Percentiles rank a stretch among this genome's conserved stretches.
These are phyloP conservation scores for Paramuricea clavata DNA, from an alignment of 92 coral and sea anemone genomes.

Conservation along the genomic window DNA sequence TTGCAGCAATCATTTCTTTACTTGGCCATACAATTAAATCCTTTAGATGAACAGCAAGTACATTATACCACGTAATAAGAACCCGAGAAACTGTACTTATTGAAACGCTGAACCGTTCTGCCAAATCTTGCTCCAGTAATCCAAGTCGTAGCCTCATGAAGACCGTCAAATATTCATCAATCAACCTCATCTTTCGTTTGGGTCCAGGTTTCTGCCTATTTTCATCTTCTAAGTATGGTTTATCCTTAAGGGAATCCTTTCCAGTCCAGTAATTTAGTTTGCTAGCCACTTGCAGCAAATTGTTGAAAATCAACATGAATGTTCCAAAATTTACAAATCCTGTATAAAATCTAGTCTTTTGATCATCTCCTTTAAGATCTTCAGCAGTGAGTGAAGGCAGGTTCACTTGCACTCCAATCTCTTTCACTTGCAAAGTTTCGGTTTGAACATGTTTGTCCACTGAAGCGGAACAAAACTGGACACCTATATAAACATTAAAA, in stretches of 20 bases:
- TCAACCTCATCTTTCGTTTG: constrained; percentile 40
- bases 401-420: constrained; percentile 46
- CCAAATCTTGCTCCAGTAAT: constrained; percentile 46
- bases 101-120: constrained; percentile 53
- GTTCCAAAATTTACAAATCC: constrained; percentile 68
- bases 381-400: constrained; percentile 54
- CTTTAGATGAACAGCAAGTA: constrained; percentile 47
- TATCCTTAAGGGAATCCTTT: constrained; percentile 47
- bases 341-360: constrained; percentile 62
- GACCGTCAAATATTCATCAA: constrained; percentile 54
- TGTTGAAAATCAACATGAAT: constrained; percentile 51
- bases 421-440: neutral
- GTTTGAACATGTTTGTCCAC: neutral
- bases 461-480: neutral
- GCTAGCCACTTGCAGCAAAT: constrained; percentile 26
- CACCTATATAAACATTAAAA: neutral
- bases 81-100: constrained; percentile 39
- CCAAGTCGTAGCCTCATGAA: constrained; percentile 53
- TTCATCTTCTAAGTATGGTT: constrained; percentile 29
- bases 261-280: constrained; percentile 65
- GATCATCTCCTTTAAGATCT: constrained; percentile 31
- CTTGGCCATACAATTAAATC: constrained; percentile 45
- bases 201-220: constrained; percentile 58
- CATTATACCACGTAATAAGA: constrained; percentile 49
- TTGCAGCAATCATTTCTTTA: neutral